phyloP scores from a whole-genome alignment of 2,113 vertebrate genomes.

The Riparia riparia region DNA sequence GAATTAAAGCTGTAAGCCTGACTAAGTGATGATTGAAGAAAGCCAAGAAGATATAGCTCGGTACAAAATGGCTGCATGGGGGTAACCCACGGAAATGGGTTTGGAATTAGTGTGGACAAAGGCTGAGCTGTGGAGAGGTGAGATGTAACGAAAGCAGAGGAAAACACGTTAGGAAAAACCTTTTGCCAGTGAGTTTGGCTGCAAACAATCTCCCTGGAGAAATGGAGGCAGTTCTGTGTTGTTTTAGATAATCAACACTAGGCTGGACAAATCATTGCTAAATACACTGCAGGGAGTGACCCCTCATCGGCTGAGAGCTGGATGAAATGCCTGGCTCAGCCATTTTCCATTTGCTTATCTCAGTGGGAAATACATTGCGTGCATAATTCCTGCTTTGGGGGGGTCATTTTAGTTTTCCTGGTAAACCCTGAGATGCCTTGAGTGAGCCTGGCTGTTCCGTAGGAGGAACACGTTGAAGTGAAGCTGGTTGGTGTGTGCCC shows the following conservation, averaged over 20 bases:
- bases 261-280: slow-evolving; percentile 21
- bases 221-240: neutral
- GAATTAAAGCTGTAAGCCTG: slow-evolving; percentile 19
- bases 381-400: neutral
- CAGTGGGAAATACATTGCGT: neutral
- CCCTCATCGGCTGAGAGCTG: neutral
- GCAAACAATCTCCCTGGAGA: neutral
- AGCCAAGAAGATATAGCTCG: neutral
- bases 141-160: neutral
- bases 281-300: neutral
- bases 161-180: neutral
- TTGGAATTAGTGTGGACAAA: neutral
- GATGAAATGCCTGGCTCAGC: neutral
- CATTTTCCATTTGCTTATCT: slow-evolving; percentile 4
- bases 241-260: slow-evolving; percentile 12
- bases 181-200: neutral
- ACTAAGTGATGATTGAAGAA: neutral
- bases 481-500: neutral
- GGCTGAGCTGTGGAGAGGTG: neutral
- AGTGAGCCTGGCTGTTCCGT: neutral
- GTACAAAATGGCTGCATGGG: neutral
- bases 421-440: neutral
- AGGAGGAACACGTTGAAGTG: neutral
- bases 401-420: neutral
- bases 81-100: neutral